Base-by-base conservation (phyloP, 2,113 vertebrate species). In the Camelus bactrianus region DNA sequence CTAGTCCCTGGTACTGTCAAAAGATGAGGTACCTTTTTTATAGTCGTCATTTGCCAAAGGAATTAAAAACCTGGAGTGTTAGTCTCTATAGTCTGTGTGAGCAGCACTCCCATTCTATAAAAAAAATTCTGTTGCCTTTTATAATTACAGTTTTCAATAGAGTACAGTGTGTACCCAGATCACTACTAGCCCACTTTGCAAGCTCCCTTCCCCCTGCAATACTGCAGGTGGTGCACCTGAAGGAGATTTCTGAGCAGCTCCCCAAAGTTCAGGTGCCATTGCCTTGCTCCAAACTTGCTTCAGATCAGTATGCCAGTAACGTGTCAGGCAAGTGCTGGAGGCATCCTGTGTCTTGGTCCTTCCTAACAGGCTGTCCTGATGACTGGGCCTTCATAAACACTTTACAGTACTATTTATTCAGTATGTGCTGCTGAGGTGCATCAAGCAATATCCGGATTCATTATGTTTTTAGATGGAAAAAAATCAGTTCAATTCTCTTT, bases 1-100 rank as follows among this genome's bases (percentile, higher is more conserved):
- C 56, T 64, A 15, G 5, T 82, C 79, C 54, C 42, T 26, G 77
- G 16, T 85, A 86, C 93, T 96, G 38, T 94, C 92, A 95, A 93
- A 91, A 97, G 93, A 95, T 65, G 62, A 96, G 93, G 17, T 79
- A 69, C 86, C 30, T 92, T 89, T 96, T 93, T 96, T 80, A 85
- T 75, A 82, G 70, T 92, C 62, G 19, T 93, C 22, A 81, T 75
- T 96, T 94, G 54, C 60, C 60, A 83, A 95, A 81, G 67, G 54
- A 89, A 91, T 96, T 96, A 92, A 94, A 93, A 95, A 75, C 64
- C 70, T 70, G 67, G 95, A 97, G 94, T 95, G 83, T 97, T 70
- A 95, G 97, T 96, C 97, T 98, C 96, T 90, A 20, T 84, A 92
- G 97, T 97, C 80, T 96, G 93, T 98, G 97, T 97, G 97, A 97